A percentile compares a stretch with the other conserved stretches of the same genome.
Evolutionary conservation across 1,140 invertebrate species (phyloP).

Genomic region (Penaeus chinensis): DNA sequence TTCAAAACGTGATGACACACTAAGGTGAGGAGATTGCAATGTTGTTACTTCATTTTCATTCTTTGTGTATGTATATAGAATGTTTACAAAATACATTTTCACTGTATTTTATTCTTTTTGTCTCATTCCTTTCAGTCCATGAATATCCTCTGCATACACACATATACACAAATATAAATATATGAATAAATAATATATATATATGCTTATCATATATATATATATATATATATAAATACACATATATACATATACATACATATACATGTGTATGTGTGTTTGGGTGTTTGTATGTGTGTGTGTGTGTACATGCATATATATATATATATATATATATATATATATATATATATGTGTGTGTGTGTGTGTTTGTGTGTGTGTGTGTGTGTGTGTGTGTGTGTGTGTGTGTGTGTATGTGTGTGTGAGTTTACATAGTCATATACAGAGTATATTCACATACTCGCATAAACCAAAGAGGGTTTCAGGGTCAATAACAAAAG

Average conservation of each 20-base stretch:
- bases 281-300: too few species aligned
- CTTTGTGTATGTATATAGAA: slow-evolving; percentile 12
- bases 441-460: not conserved
- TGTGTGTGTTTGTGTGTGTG: not conserved
- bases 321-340: slow-evolving; percentile 9
- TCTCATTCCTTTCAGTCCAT: too few species aligned
- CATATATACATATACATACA: not conserved
- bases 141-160: not conserved
- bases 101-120: not conserved
- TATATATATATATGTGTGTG: slow-evolving; percentile 1
- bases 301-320: not conserved
- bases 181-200: too few species aligned
- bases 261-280: not conserved
- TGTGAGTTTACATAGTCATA: not conserved
- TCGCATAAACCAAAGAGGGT: not conserved
- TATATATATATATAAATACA: not conserved
- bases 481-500: not conserved
- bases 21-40: too few species aligned
- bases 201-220: too few species aligned
- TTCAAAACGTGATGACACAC: too few species aligned
- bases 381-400: not conserved
- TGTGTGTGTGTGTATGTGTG: not conserved
- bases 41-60: too few species aligned
- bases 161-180: not conserved
- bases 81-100: slow-evolving; percentile 10